Evolutionary conservation across 2,113 vertebrate genomes (phyloP), one percentile per base, ranked within the genome.

Genomic region (Otocyon megalotis): DNA sequence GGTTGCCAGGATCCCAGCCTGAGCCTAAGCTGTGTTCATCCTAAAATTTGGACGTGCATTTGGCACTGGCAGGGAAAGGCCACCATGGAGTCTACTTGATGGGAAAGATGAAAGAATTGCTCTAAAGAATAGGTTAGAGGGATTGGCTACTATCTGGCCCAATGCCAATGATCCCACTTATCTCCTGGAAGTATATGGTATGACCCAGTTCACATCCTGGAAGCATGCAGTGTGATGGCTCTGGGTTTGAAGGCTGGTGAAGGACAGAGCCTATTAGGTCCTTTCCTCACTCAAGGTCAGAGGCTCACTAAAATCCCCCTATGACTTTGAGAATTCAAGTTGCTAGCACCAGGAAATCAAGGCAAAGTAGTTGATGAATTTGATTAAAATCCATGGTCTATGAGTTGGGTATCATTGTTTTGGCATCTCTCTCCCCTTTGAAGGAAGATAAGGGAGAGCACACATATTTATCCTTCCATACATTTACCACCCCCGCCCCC

Each of bases 1-100:
- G 54, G 13, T 89, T 85, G 26, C 65, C 53, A 93, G 74, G 56
- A 53, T 24, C 77, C 11, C 14, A 80, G 20, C 37, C 60, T 85
- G 60, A 63, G 65, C 30, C 77, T 81, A 76, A 63, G n/a, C 53
- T 88, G 37, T 84, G 43, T 84, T 97, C 74, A 69, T 67, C 8
- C 65, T 96, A 65, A 92, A 97, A 71, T 81, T 19, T 69, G 60
- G 53, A 63, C 32, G 19, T 67, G 16, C 65, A 88, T 93, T 94
- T 28, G 63, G 35, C 35, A 28, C 19, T 72, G 28, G 3, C 48
- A 24, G 7, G 22, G 28, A 94, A 91, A 94, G 80, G 8, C 22
- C 32, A 65, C 28, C 19, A 28, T 32, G 54, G 30, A 83, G 22
- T 79, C 56, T 37, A 3, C 37, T 92, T 93, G 30, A 80, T 72